Base-by-base conservation (phyloP, 2,888 invertebrate species). In the Sphaerophoria taeniata region DNA sequence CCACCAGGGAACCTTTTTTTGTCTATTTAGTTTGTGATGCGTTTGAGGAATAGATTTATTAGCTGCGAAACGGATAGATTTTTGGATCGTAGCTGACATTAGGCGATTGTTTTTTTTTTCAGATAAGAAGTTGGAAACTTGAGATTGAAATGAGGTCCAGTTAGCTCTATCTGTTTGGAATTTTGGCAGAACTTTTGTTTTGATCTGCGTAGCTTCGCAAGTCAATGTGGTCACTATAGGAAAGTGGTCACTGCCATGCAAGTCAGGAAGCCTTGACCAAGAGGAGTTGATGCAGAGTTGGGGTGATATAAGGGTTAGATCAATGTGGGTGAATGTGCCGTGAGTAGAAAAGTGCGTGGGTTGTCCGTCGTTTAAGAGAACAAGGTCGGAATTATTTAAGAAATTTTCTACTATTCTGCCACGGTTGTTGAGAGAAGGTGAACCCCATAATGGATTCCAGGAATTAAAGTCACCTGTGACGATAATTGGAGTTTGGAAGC, bases 281-380 rank as follows among this genome's bases (percentile, higher is more conserved):
- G 69, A 24, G 4, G 56, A 43, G 11, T 39, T 4, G 36, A 56
- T 31, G 12, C 65, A 51, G 3, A 87, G 31, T 5, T 45, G n/a
- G 9, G 80, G 61, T 14, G 83, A 86, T 34, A 73, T 69, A 24
- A 65, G 63, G 0, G 83, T 81, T 33, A 86, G 36, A 39, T 85
- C 79, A 0, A 87, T 45, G 12, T 86, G 79, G 3, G 82, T 74
- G 3, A 83, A 53, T 0, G 77, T 60, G 6, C 36, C 36, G 16
- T 83, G 86, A 5, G 80, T 82, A 36, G 36, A 36, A 36, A 36
- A 36, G 36, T 36, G 36, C 6, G 36, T 36, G 6, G 36, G 36
- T 36, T 5, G 70, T 74, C 67, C 76, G 39, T 82, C 72, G 53
- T 77, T 82, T 12, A 82, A 24, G 2, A 80, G 39, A 1, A 49